Base-by-base conservation (phyloP, 2,888 invertebrate genomes). In the Lycocerus yunnanus region DNA sequence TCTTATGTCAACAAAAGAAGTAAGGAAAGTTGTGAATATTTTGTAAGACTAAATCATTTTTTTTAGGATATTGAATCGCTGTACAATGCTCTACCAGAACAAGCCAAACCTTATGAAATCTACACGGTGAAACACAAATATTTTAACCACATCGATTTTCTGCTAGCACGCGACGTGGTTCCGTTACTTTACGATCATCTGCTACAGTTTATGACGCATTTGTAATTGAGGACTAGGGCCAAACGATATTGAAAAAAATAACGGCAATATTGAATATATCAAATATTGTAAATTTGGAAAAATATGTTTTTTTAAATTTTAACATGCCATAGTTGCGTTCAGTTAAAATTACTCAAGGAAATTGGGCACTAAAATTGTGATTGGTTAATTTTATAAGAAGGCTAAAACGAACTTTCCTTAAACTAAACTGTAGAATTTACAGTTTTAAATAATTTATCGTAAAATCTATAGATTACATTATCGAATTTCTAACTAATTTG, bases 1-100 rank as follows among this genome's bases (percentile, higher is more conserved):
- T 82, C 89, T 89, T 83, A 84, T 93, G 4, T 90, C 91, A 16
- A 89, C 88, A 27, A 89, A 89, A 85, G 82, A 85, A 80, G 91
- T 91, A 87, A 84, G 86, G 83, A 18, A 60, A 13, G 61, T 71
- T 65, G 15, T n/a, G 14, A 5, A 5, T 6, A 11, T 18, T 24
- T 20, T 58, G 15, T 14, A n/a, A n/a, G 11, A 68, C 20, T 24
- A 59, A n/a, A 15, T 1, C 16, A 20, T 8, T 60, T 6, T 63
- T 85, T 86, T 66, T 75, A 88, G 86, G 87, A 88, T 81, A 84
- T 85, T 1, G 76, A 84, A 63, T 82, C 83, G 61, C 78, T 88
- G n/a, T 86, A 84, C 72, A 83, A 82, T 2, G 78, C 80, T 11
- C 76, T 87, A 14, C 84, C 86, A 13, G 81, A 83, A 60, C 74